Evolutionary conservation across 92 coral and sea anemone genomes (phyloP).

Genomic region (Porites rus): DNA sequence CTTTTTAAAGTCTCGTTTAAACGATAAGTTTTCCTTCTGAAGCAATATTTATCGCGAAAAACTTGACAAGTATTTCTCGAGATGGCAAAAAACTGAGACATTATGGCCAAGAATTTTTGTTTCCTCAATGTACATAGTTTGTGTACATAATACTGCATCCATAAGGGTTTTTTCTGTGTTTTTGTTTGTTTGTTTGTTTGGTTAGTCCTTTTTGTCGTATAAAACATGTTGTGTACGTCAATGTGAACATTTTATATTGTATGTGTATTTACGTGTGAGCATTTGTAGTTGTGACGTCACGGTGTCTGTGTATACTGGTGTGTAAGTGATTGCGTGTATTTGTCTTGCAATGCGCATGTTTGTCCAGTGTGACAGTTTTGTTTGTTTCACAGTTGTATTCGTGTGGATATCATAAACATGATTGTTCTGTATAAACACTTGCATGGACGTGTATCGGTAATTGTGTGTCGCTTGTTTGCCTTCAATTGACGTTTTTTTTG

Average conservation of each 20-base stretch:
- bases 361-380: background rate
- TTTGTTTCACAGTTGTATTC: background rate
- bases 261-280: background rate
- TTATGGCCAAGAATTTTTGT: too few species aligned
- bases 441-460: background rate
- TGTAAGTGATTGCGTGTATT: background rate
- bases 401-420: background rate
- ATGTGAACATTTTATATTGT: background rate
- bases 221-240: too few species aligned
- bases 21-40: too few species aligned
- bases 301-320: background rate
- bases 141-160: too few species aligned
- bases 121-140: too few species aligned
- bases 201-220: too few species aligned
- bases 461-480: background rate
- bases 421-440: background rate
- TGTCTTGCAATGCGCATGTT: background rate
- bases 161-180: too few species aligned
- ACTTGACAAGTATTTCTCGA: too few species aligned
- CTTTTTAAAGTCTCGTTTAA: background rate
- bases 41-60: too few species aligned
- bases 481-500: background rate
- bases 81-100: too few species aligned
- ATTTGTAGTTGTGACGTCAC: background rate
- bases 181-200: too few species aligned